phyloP scores from a whole-genome alignment of 2,797 vertebrate species.

The Epinephelus coioides region DNA sequence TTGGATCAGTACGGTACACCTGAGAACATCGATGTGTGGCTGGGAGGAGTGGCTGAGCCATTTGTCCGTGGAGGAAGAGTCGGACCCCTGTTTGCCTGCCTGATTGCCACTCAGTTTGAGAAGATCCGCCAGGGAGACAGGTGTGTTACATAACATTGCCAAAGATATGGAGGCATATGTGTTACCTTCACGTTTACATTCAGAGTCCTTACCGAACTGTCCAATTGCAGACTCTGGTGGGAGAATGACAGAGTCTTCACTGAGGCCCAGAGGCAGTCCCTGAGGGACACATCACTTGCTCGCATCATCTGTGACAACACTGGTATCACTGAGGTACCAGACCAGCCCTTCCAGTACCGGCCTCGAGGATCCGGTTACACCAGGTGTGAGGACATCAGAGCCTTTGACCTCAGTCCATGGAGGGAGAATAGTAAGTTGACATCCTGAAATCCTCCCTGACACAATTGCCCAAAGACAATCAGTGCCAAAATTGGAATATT shows the following conservation, averaged over 20 bases:
- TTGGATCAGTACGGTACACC: constrained; percentile 87
- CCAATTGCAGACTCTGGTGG: constrained; percentile 91
- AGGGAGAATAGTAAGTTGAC: constrained; percentile 65
- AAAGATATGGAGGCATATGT: background rate
- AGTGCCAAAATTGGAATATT: background rate
- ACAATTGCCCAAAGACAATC: too few species aligned
- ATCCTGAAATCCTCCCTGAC: background rate
- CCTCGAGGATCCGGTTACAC: constrained; percentile 81
- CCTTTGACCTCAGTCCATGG: constrained; percentile 88
- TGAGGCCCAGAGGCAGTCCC: constrained; percentile 71
- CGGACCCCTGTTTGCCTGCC: constrained; percentile 90
- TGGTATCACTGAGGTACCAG: constrained; percentile 85
- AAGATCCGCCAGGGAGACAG: constrained; percentile 89
- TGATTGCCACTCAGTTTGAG: constrained; percentile 90
- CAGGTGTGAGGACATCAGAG: constrained; percentile 77
- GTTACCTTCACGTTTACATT: background rate
- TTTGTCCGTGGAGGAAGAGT: constrained; percentile 86
- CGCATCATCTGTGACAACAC: constrained; percentile 92
- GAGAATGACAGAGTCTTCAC: constrained; percentile 89
- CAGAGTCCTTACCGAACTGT: constrained; percentile 5
- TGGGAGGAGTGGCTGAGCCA: constrained; percentile 89
- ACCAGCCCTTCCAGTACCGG: constrained; percentile 82
- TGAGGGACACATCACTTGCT: constrained; percentile 83
- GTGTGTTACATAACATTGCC: constrained; percentile 59
- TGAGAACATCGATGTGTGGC: constrained; percentile 91